Percentiles rank a stretch among this genome's conserved stretches.
phyloP scores from a whole-genome alignment of 2,113 vertebrate species.

The Neolamprologus ventralis region DNA sequence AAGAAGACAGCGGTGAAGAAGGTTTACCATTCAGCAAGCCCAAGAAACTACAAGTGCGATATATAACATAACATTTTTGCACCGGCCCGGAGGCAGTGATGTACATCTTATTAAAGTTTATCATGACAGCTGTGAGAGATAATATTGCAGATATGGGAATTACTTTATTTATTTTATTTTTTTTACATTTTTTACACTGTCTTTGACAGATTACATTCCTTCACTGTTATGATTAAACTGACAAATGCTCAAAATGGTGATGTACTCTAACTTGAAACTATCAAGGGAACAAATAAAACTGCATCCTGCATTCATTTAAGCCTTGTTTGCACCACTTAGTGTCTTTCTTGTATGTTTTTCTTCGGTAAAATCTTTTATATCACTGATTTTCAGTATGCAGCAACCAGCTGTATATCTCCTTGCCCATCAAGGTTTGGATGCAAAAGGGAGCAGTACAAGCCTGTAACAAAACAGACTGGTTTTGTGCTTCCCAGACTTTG shows the following conservation, averaged over 20 bases:
- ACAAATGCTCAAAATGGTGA: background rate
- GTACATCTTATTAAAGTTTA: background rate
- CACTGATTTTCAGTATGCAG: background rate
- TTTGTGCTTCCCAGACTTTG: background rate
- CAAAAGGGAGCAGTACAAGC: background rate
- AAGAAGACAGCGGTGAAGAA: background rate
- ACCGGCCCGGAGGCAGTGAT: background rate
- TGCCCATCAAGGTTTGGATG: background rate
- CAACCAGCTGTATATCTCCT: background rate
- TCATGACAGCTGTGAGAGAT: background rate
- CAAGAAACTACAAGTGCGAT: background rate
- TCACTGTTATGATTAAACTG: background rate
- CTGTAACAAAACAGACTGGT: background rate
- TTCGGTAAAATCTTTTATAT: background rate
- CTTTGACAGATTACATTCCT: background rate
- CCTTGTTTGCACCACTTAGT: background rate
- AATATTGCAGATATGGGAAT: background rate
- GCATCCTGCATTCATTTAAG: background rate
- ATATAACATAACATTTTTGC: background rate
- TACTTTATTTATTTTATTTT: background rate
- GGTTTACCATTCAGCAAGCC: background rate
- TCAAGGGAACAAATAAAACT: background rate
- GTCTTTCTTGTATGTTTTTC: background rate
- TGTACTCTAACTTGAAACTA: background rate
- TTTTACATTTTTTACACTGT: background rate